Conservation (phyloP, 2,113 vertebrate genomes). For the Gnathonemus echidnorhynchus region DNA sequence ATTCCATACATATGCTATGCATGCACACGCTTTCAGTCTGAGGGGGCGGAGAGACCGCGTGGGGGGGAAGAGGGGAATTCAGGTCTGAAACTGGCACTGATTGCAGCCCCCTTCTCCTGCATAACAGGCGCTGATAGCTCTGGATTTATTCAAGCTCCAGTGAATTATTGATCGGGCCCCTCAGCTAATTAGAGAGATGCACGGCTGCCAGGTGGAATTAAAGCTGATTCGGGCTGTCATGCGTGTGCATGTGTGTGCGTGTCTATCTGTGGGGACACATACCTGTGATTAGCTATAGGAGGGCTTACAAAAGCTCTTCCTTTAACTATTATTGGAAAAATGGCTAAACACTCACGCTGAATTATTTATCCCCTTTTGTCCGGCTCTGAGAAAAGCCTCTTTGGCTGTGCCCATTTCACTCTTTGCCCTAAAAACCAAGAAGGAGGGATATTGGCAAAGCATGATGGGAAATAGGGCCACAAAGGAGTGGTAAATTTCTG, state of each 20-base stretch:
- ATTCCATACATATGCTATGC: background rate
- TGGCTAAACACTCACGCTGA: background rate
- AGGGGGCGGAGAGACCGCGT: background rate
- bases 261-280: background rate
- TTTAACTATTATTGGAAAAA: background rate
- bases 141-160: slow-evolving; percentile 55
- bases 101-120: slow-evolving; percentile 54
- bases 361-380: background rate
- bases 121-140: slow-evolving; percentile 55
- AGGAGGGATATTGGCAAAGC: background rate
- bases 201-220: slow-evolving; percentile 60
- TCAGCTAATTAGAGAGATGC: slow-evolving; percentile 67
- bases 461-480: background rate
- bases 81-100: slow-evolving; percentile 53
- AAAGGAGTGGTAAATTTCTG: background rate
- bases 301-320: background rate
- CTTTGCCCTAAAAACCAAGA: background rate
- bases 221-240: slow-evolving; percentile 67
- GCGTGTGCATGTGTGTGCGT: slow-evolving; percentile 34
- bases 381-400: background rate
- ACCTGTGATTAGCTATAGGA: slow-evolving; percentile 15
- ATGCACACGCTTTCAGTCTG: background rate
- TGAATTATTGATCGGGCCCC: slow-evolving; percentile 80
- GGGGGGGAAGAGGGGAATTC: background rate
- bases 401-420: background rate